Evolutionary conservation across 2,797 vertebrate genomes (phyloP), one percentile per base, ranked within the genome.

Genomic region (Oophaga sylvatica): DNA sequence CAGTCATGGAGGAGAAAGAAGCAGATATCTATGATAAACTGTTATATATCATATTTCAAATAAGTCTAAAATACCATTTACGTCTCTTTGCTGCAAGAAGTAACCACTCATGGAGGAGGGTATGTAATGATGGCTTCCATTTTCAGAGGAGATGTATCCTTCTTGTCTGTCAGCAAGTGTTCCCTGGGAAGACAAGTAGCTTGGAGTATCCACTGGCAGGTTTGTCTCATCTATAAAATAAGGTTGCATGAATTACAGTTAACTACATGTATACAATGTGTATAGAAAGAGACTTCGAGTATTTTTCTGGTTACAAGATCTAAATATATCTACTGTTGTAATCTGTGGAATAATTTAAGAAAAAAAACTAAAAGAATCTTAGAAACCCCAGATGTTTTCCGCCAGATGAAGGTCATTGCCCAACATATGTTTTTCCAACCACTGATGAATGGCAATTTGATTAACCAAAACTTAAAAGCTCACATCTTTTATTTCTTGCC

Each of bases 181-280:
- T 2, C 98, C 98, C 91, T 99, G 98, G 11, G 98, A 99, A 11
- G 98, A 99, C 89, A 99, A 91, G 88, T 97, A 99, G 91, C 98
- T 99, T 53, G 98, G 98, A 88, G 98, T 99, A 91, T 99, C 98
- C 7, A 97, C 96, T 0, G 98, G 98, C 16, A 99, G 93, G 92
- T 98, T 97, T 87, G 98, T 99, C 93, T 99, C 98, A 93, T 99
- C 98, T 99, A 88, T 19, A 90, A 90, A 22, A 80, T 19, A 8
- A 67, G 11, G 13, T 67, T 62, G 9, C 10, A 59, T 57, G 57
- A 29, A 7, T 0, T 16, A 78, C 22, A 76, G 6, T 56, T 45
- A 45, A 73, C 57, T 41, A 53, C 8, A 53, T 10, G 48, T 8
- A 8, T 53, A 53, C 9, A 7, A 5, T 41, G 57, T 45, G 3